Conservation (phyloP, 2,113 vertebrate species). For the Pygoscelis adeliae region DNA sequence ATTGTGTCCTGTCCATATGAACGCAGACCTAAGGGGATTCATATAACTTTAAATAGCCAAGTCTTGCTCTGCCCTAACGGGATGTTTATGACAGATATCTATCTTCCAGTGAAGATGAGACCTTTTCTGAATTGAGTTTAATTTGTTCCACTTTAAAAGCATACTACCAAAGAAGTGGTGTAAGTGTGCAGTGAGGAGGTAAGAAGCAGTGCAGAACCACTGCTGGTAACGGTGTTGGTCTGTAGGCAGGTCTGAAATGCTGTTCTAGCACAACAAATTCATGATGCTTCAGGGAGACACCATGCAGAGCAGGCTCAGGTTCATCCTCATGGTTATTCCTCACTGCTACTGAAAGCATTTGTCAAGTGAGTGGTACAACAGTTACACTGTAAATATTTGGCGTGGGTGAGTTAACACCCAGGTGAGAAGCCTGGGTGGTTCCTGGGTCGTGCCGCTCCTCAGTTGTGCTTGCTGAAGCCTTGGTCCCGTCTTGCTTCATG, state of each 20-base stretch:
- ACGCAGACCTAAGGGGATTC: not conserved
- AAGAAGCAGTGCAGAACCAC: not conserved
- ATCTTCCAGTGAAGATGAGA: not conserved
- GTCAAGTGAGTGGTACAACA: not conserved
- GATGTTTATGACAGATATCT: fast-evolving
- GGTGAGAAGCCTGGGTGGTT: not conserved
- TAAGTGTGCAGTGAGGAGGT: not conserved
- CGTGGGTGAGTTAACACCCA: not conserved
- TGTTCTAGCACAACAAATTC: not conserved
- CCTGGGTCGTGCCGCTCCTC: not conserved
- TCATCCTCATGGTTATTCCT: not conserved
- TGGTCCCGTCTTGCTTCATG: not conserved
- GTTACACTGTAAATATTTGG: slow-evolving; percentile 1
- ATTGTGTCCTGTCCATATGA: not conserved
- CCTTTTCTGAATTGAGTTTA: not conserved
- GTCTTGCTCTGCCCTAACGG: not conserved
- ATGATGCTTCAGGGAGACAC: not conserved
- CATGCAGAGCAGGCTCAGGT: not conserved
- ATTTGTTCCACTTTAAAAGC: not conserved
- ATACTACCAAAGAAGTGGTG: not conserved
- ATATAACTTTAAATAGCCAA: not conserved
- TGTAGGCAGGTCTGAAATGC: not conserved
- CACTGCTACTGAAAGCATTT: not conserved
- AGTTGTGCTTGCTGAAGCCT: not conserved
- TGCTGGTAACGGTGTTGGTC: not conserved